Conservation (phyloP, 2,797 vertebrate genomes). For the Pangasius sanitwongsei region DNA sequence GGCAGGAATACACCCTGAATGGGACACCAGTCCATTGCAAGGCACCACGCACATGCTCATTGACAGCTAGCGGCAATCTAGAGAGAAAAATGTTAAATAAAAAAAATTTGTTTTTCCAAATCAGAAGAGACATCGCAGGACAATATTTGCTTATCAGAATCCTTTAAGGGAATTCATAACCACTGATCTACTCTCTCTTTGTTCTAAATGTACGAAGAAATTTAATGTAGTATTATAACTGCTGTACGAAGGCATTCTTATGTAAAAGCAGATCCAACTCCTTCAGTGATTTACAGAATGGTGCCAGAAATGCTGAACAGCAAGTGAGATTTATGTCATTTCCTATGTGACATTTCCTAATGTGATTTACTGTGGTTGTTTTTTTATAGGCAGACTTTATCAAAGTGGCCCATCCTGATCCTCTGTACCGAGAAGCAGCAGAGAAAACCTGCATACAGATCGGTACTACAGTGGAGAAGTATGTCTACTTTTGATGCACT, state of each 20-base stretch:
- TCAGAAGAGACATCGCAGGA: not conserved
- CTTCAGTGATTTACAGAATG: not conserved
- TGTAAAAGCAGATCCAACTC: not conserved
- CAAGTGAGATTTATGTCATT: not conserved
- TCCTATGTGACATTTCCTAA: not conserved
- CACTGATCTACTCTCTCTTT: not conserved
- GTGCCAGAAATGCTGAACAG: not conserved
- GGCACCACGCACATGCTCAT: too few relatives aligned
- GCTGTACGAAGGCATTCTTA: not conserved
- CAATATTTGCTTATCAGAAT: not conserved
- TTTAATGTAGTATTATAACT: not conserved
- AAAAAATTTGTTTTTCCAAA: not conserved
- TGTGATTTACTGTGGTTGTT: not conserved
- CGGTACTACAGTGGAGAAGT: constrained; percentile 95
- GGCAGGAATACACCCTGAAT: too few relatives aligned
- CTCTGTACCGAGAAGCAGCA: constrained; percentile 87
- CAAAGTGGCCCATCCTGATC: constrained; percentile 92
- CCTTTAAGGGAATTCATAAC: not conserved
- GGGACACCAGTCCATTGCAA: too few relatives aligned
- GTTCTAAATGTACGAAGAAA: not conserved
- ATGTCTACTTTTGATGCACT: constrained; percentile 52
- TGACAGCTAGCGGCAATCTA: too few relatives aligned
- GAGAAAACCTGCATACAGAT: constrained; percentile 92
- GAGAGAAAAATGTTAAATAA: too few relatives aligned
- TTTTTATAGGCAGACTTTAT: constrained; percentile 90